These are phyloP conservation scores for Parus major DNA, from an alignment of 2,113 vertebrate genomes.

Conservation along the genomic window DNA sequence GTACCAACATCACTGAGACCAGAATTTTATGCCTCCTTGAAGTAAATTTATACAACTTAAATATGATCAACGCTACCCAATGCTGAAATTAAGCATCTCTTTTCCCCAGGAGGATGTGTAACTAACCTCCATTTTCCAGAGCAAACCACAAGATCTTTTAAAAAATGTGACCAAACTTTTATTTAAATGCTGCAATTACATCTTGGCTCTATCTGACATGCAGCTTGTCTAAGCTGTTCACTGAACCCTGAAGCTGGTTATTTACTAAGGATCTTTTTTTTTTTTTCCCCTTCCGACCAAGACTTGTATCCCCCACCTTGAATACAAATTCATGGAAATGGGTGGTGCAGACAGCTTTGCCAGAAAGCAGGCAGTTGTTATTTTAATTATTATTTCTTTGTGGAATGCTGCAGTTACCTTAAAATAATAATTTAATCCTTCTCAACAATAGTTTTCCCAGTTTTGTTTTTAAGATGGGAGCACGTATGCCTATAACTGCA, in stretches of 20 bases:
- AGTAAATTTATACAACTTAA: background rate
- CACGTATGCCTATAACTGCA: conserved; percentile 5
- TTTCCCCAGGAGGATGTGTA: background rate
- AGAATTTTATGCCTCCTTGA: background rate
- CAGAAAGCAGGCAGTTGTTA: conserved; percentile 53
- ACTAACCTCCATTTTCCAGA: conserved; percentile 38
- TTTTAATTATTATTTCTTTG: conserved; percentile 65
- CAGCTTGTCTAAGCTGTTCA: conserved; percentile 50
- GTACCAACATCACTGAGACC: background rate
- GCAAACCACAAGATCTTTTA: conserved; percentile 10
- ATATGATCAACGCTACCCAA: background rate
- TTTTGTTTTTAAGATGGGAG: conserved; percentile 27
- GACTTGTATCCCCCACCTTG: conserved; percentile 32
- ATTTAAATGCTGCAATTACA: conserved; percentile 63
- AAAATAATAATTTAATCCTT: conserved; percentile 61
- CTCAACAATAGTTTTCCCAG: conserved; percentile 36
- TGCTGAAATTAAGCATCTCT: background rate
- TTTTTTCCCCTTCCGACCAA: background rate
- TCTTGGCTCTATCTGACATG: conserved; percentile 19
- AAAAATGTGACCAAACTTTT: conserved; percentile 44
- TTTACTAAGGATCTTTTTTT: conserved; percentile 60
- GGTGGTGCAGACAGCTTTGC: conserved; percentile 61
- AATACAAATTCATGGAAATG: conserved; percentile 72
- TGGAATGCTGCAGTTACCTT: conserved; percentile 51
- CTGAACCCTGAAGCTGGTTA: conserved; percentile 68